Base-by-base conservation (phyloP, 1,140 invertebrate genomes). In the Drosophila mauritiana region DNA sequence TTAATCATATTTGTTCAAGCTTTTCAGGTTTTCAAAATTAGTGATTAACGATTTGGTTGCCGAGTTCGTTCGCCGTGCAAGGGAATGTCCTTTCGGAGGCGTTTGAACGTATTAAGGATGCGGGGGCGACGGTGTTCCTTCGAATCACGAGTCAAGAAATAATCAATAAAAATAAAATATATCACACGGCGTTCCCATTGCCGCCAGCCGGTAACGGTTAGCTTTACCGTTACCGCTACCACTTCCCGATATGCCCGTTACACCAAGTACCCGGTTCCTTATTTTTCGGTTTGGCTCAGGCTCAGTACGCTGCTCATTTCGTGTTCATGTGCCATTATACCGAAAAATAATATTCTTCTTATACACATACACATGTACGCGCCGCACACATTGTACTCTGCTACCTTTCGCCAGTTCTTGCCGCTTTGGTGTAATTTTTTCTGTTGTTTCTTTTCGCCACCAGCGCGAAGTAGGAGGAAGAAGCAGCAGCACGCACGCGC, bases 151-250 rank as follows among this genome's bases (percentile, higher is more conserved):
- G 78, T 62, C 76, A 63, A 54, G 76, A 72, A 89, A 88, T 88
- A 88, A 88, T 88, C 83, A 88, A 88, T 88, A 88, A 88, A 88
- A 88, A 88, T 88, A 88, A 88, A 89, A 88, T 88, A 88, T 88
- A 88, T 88, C 83, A 88, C 83, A 88, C 83, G 75, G 73, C 67
- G 79, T 58, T 36, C 55, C 61, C 43, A 31, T 58, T 76, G 25
- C 48, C 40, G 48, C 17, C 45, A 31, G 37, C 57, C 45, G 36
- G 31, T 54, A 27, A 27, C 27, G 27, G 27, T 27, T 27, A 27
- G 27, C 27, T 27, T 27, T 40, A 54, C 49, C 49, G 39, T 40
- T 55, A 70, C 49, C 40, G 42, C 37, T 65, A 31, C 43, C 63
- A 51, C 63, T 65, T 65, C 64, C 46, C 45, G 27, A 36, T 25